These are phyloP conservation scores for Whitmania pigra DNA, from an alignment of 1,140 invertebrate genomes.

Conservation along the genomic window DNA sequence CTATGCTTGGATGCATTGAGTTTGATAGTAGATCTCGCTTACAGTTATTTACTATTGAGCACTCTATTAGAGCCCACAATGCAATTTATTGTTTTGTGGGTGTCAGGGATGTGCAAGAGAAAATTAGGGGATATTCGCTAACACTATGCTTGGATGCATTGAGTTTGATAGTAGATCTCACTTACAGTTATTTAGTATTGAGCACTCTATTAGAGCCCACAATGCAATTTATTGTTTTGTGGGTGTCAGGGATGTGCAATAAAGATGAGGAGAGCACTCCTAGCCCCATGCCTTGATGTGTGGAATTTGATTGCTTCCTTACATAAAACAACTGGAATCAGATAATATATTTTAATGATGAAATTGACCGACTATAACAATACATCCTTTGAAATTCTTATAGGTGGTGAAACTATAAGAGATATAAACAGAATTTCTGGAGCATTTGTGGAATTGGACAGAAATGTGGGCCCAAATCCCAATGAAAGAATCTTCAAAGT, in stretches of 20 bases:
- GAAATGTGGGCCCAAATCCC: slow-evolving; percentile 36
- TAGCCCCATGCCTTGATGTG: background rate
- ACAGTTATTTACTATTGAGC: too few species aligned
- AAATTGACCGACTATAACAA: too few species aligned
- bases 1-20: background rate
- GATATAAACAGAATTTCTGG: slow-evolving; percentile 84
- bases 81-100: too few species aligned
- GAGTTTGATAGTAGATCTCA: slow-evolving; percentile 5
- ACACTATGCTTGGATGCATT: background rate
- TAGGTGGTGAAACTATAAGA: slow-evolving; percentile 81
- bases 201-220: too few species aligned
- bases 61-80: too few species aligned
- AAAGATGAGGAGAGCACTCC: background rate
- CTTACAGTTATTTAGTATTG: background rate
- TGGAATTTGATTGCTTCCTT: background rate
- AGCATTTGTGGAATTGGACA: slow-evolving; percentile 61
- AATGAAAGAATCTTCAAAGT: slow-evolving; percentile 44
- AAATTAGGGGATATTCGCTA: background rate
- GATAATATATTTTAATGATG: too few species aligned
- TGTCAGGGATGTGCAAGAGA: too few species aligned
- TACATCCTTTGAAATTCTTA: background rate
- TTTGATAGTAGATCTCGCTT: slow-evolving; percentile 2
- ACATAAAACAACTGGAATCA: too few species aligned
- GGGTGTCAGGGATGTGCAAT: too few species aligned
- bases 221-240: too few species aligned